These are phyloP conservation scores for Tetraneura akinire DNA, from an alignment of 1,140 invertebrate genomes.

Conservation along the genomic window DNA sequence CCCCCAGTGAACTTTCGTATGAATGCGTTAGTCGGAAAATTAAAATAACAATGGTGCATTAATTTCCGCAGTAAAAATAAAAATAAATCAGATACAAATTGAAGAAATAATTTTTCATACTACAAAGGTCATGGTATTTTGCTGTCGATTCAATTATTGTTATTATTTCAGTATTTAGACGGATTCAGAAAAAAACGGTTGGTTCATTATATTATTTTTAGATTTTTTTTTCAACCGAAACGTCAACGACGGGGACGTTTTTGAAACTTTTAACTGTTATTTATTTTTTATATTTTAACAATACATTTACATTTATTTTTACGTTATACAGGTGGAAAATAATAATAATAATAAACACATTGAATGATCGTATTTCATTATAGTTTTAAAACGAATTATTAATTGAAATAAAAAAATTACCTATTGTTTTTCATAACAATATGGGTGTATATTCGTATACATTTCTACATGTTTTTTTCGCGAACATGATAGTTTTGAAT, in stretches of 20 bases:
- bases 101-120: conserved; percentile 18
- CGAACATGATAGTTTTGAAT: not conserved
- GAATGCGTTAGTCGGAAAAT: conserved; percentile 4
- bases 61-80: conserved; percentile 17
- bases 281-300: not conserved
- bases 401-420: not conserved
- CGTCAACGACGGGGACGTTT: not conserved
- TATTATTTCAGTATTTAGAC: conserved; percentile 22
- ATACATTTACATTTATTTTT: conserved; percentile 13
- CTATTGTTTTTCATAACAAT: not conserved
- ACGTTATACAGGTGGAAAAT: not conserved
- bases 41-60: conserved; percentile 33
- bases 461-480: not conserved
- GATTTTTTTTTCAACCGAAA: not conserved
- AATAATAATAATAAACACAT: not conserved
- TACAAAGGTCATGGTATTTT: conserved; percentile 11
- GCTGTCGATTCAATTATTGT: conserved; percentile 19
- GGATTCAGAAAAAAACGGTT: conserved; percentile 24
- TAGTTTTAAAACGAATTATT: conserved; percentile 1
- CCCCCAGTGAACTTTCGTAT: not conserved
- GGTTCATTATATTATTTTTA: conserved; percentile 32
- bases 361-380: not conserved
- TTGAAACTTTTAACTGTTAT: not conserved
- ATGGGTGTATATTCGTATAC: not conserved
- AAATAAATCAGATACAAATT: conserved; percentile 28